Base-by-base conservation (phyloP, 2,888 invertebrate species). In the Shargacucullia verbasci region DNA sequence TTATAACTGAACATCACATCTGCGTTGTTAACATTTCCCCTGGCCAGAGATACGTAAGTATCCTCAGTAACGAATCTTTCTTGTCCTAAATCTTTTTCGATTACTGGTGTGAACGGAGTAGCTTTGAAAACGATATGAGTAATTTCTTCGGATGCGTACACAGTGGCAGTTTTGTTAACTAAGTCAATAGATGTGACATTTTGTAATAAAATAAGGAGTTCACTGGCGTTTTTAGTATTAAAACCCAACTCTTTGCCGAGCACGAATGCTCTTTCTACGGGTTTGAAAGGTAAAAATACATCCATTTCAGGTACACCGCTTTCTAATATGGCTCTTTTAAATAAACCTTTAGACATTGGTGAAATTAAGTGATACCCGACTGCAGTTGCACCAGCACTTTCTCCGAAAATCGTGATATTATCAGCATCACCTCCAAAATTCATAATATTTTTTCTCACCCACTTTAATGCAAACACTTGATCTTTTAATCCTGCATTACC, bases 401-500 rank as follows among this genome's bases (percentile, higher is more conserved):
- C 70, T 1, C 86, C 87, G 31, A 82, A 73, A 8, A 87, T 46
- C 0, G 87, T 86, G 0, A 86, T 74, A 41, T 80, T 76, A 8
- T 70, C 50, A 0, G 84, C 76, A 55, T 87, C 76, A 3, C 87
- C 88, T 13, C 88, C 87, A 46, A 88, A 87, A 0, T 69, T 59
- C 0, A n/a, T 13, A 5, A 87, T 87, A 43, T 87, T 86, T 12
- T 78, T 59, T 29, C 81, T 64, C 0, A 87, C 81, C 86, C 86
- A 88, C 52, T 73, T 78, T 12, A 88, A 37, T 31, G 83, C 83
- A 9, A 73, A 72, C 0, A 84, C 81, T 72, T 88, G 87, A 38
- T 88, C 88, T 59, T 95, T 95, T 11, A 95, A 68, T 0, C 94
- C 95, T 59, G 94, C 94, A 78, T 96, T 96, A 0, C 96, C 96